Conservation (phyloP, 2,113 vertebrate species). For the Redunca redunca region DNA sequence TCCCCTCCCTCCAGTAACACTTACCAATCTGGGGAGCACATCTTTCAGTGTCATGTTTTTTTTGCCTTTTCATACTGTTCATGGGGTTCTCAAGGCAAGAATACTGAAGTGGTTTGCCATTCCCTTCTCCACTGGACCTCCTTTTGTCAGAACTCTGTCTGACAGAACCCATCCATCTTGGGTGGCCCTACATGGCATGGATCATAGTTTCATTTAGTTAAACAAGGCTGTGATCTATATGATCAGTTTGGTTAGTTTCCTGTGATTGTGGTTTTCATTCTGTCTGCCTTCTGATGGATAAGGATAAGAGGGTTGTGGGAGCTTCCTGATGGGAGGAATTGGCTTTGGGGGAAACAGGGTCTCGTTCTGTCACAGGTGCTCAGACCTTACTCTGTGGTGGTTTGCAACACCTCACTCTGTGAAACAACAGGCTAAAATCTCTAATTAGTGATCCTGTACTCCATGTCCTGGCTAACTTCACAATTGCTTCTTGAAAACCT, state of each 20-base stretch:
- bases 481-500: not conserved
- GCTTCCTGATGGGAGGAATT: not conserved
- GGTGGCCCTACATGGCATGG: not conserved
- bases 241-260: not conserved
- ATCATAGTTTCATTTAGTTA: not conserved
- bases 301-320: not conserved
- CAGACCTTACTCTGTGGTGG: not conserved
- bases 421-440: not conserved
- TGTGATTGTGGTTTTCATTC: not conserved
- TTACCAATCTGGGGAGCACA: not conserved
- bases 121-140: accelerated
- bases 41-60: not conserved
- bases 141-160: not conserved
- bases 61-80: not conserved
- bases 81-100: not conserved
- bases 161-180: not conserved
- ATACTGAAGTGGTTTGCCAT: not conserved
- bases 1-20: not conserved
- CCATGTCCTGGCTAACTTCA: not conserved
- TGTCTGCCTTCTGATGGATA: not conserved
- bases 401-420: not conserved
- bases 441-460: not conserved
- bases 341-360: not conserved
- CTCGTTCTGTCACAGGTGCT: not conserved
- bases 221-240: not conserved